A percentile compares a stretch with the other conserved stretches of the same genome.
phyloP scores from a whole-genome alignment of 2,888 invertebrate species.

The Andrena bicolor region DNA sequence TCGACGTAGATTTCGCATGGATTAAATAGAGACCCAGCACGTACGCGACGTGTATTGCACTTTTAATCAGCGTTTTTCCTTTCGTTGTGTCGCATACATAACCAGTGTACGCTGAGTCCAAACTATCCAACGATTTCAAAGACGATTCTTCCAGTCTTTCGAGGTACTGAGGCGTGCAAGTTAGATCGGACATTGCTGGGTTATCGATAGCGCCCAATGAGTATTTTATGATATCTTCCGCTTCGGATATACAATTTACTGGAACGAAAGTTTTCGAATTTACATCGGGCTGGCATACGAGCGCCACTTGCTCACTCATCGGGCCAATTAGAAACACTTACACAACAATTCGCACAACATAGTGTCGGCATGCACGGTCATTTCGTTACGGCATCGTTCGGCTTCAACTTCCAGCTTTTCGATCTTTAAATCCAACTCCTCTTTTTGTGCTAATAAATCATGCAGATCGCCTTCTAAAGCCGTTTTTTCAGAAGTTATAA shows the following conservation, averaged over 20 bases:
- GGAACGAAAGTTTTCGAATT: constrained; percentile 50
- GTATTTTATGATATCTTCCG: constrained; percentile 86
- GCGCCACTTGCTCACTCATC: not conserved
- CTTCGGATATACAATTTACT: constrained; percentile 85
- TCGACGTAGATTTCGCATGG: constrained; percentile 92
- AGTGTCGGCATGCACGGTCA: constrained; percentile 78
- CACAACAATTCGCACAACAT: constrained; percentile 80
- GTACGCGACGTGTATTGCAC: constrained; percentile 87
- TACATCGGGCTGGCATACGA: no score
- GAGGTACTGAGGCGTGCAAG: constrained; percentile 89
- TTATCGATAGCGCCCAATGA: constrained; percentile 88
- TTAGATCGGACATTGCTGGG: constrained; percentile 88
- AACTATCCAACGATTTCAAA: constrained; percentile 81
- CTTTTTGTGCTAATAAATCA: constrained; percentile 89
- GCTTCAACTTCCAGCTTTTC: constrained; percentile 86
- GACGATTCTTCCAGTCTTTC: constrained; percentile 85
- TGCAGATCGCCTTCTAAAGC: constrained; percentile 89
- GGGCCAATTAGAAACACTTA: constrained; percentile 65
- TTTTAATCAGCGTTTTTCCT: constrained; percentile 83
- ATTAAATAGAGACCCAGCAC: constrained; percentile 88
- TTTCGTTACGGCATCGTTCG: constrained; percentile 76
- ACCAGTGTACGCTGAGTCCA: constrained; percentile 78
- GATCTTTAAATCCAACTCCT: constrained; percentile 88
- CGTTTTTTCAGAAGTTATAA: constrained; percentile 88
- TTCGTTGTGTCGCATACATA: constrained; percentile 79